phyloP scores from a whole-genome alignment of 2,113 vertebrate species.

The Tor tambroides region DNA sequence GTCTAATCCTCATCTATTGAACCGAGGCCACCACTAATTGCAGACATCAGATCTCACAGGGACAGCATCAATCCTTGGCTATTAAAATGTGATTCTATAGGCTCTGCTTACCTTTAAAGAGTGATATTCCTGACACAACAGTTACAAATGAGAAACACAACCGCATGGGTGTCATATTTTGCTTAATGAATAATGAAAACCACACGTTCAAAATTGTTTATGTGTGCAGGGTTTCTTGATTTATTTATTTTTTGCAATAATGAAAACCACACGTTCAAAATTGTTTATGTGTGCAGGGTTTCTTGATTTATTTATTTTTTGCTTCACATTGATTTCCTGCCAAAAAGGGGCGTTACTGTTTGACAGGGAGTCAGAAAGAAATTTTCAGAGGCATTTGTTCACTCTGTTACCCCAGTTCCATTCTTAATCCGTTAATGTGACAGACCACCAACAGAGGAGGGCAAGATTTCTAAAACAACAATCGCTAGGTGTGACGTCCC shows the following conservation, averaged over 20 bases:
- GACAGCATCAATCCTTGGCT: not conserved
- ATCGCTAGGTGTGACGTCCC: not conserved
- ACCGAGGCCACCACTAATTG: not conserved
- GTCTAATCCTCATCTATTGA: not conserved
- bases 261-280: not conserved
- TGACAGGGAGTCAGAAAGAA: not conserved
- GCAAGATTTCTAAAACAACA: not conserved
- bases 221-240: not conserved
- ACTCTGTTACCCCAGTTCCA: not conserved
- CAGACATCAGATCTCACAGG: conserved; percentile 22
- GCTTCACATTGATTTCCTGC: conserved; percentile 11
- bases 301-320: not conserved
- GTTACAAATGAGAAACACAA: not conserved
- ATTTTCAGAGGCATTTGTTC: not conserved
- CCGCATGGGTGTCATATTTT: too few species aligned
- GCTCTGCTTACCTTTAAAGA: not conserved
- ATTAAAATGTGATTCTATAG: not conserved
- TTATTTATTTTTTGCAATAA: conserved; percentile 6
- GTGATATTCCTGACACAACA: not conserved
- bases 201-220: not conserved
- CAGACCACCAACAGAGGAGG: not conserved
- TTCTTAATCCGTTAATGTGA: conserved; percentile 1
- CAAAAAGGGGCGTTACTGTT: not conserved
- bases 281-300: not conserved
- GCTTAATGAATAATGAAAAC: too few species aligned